phyloP scores from a whole-genome alignment of 2,113 vertebrate species.

The Platichthys flesus region DNA sequence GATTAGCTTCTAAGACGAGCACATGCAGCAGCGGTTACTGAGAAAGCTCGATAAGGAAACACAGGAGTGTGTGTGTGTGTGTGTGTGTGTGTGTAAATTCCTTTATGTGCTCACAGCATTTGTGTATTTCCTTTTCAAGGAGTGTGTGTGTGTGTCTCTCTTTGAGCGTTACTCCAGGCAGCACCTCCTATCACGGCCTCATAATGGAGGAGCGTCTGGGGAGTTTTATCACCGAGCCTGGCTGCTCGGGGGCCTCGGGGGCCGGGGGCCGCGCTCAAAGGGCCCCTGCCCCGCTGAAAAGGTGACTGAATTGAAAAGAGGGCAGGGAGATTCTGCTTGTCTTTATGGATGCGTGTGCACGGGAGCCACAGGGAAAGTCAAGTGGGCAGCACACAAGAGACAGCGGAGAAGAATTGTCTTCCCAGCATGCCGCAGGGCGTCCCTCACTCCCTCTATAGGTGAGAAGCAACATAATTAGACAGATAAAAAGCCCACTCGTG shows the following conservation, averaged over 20 bases:
- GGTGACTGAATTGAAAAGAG: constrained; percentile 71
- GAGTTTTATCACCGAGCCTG: constrained; percentile 75
- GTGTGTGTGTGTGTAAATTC: constrained; percentile 18
- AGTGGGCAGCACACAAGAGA: constrained; percentile 59
- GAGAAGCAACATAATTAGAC: constrained; percentile 83
- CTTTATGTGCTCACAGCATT: constrained; percentile 45
- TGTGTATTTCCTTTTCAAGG: constrained; percentile 19
- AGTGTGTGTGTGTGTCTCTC: constrained; percentile 20
- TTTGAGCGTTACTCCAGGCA: constrained; percentile 23
- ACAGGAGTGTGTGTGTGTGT: constrained; percentile 14
- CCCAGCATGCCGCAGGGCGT: constrained; percentile 63
- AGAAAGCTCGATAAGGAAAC: constrained; percentile 64
- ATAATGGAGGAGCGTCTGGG: constrained; percentile 73
- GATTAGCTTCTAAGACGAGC: constrained; percentile 49
- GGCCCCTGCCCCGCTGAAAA: constrained; percentile 69
- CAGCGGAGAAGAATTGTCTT: constrained; percentile 47
- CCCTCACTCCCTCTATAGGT: constrained; percentile 70
- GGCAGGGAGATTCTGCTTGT: constrained; percentile 43
- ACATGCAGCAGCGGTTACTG: constrained; percentile 54
- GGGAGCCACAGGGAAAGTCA: constrained; percentile 39
- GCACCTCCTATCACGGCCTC: constrained; percentile 57
- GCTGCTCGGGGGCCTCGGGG: constrained; percentile 49
- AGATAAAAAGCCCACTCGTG: constrained; percentile 78
- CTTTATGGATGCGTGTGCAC: constrained; percentile 20
- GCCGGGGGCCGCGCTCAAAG: constrained; percentile 64